A percentile compares a stretch with the other conserved stretches of the same genome.
These are phyloP conservation scores for Diachasmimorpha longicaudata DNA, from an alignment of 1,140 invertebrate species.

Conservation along the genomic window DNA sequence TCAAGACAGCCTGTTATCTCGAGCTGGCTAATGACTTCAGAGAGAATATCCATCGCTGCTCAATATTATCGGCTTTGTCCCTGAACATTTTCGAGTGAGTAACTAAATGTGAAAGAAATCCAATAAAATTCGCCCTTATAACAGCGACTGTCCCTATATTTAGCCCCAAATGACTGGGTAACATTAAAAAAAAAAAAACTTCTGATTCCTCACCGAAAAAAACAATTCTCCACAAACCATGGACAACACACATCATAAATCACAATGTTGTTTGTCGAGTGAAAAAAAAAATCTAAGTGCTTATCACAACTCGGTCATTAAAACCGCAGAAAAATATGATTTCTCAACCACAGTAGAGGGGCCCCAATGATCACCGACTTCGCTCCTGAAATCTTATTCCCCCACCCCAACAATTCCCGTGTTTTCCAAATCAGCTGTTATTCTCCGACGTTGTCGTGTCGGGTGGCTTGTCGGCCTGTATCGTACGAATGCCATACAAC, in stretches of 20 bases:
- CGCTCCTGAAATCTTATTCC: slow-evolving; percentile 13
- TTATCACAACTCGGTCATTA: no score
- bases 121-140: not conserved
- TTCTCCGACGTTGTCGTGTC: slow-evolving; percentile 25
- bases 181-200: not conserved
- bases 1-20: no score
- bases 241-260: not conserved
- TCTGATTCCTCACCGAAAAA: not conserved
- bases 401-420: slow-evolving; percentile 27
- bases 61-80: no score
- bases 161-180: not conserved
- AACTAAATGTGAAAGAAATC: not conserved
- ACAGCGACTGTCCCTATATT: not conserved
- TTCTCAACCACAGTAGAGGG: not conserved
- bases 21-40: no score
- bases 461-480: slow-evolving; percentile 17
- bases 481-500: not conserved
- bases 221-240: not conserved
- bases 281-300: not conserved
- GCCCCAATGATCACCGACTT: not conserved
- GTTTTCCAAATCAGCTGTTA: slow-evolving; percentile 56
- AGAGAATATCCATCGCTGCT: no score
- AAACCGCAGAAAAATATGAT: not conserved
- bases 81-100: no score
- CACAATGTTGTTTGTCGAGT: not conserved